Percentiles rank a stretch among this genome's conserved stretches.
Evolutionary conservation across 2,888 invertebrate species (phyloP).

Genomic region (Drosophila fungiperda): DNA sequence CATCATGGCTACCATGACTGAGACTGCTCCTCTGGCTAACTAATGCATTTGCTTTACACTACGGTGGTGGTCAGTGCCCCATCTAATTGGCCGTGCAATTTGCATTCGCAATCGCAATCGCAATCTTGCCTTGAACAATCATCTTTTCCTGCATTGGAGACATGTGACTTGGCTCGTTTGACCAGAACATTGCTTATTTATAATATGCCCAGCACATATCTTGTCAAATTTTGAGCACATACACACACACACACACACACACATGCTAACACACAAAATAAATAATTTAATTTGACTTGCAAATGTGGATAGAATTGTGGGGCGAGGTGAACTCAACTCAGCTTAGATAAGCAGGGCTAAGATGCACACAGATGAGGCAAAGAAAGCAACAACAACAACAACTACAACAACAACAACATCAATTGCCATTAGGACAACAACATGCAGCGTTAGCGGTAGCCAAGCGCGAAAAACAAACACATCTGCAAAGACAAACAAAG

Average conservation of each 20-base stretch:
- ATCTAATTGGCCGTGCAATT: conserved; percentile 64
- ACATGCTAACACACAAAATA: conserved; percentile 50
- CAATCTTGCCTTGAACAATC: background rate
- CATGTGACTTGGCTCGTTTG: conserved; percentile 20
- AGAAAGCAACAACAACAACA: conserved; percentile 27
- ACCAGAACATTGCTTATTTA: conserved; percentile 64
- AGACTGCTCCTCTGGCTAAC: background rate
- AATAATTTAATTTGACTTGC: conserved; percentile 80
- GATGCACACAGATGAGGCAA: conserved; percentile 29
- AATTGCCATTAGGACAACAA: conserved; percentile 37
- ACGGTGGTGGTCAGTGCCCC: conserved; percentile 11
- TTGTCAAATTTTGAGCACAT: conserved; percentile 40
- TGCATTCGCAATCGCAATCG: conserved; percentile 39
- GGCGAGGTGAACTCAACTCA: conserved; percentile 25
- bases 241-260: conserved; percentile 4
- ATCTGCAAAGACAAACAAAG: conserved; percentile 30
- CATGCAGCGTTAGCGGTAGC: conserved; percentile 21
- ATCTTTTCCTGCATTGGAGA: background rate
- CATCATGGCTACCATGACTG: background rate
- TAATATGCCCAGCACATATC: conserved; percentile 60
- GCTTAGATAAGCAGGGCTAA: conserved; percentile 26
- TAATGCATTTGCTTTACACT: conserved; percentile 25
- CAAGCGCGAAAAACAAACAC: conserved; percentile 22
- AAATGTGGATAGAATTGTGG: conserved; percentile 57
- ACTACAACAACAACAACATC: background rate